Evolutionary conservation across 2,797 vertebrate genomes (phyloP).

Genomic region (Smutsia temminckii): DNA sequence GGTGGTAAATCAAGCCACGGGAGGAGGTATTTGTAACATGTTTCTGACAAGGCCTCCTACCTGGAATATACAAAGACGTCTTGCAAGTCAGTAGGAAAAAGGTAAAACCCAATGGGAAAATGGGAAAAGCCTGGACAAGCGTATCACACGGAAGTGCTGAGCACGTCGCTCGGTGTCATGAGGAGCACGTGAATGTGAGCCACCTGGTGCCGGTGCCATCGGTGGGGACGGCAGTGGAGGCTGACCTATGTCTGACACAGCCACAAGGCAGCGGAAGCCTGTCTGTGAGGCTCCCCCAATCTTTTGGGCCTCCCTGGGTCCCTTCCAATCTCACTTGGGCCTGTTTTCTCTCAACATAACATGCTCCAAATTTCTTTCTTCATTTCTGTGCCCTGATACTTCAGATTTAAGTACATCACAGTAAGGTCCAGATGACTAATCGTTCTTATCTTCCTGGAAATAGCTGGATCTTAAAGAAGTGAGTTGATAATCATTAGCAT

Average conservation of each 20-base stretch:
- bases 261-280: not conserved
- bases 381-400: not conserved
- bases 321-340: not conserved
- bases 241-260: not conserved
- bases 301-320: not conserved
- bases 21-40: not conserved
- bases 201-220: no score
- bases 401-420: not conserved
- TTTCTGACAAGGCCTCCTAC: not conserved
- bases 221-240: not conserved
- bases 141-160: not conserved
- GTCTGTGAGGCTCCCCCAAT: not conserved
- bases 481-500: not conserved
- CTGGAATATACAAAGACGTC: not conserved
- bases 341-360: slow-evolving; percentile 16
- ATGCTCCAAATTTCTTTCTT: slow-evolving; percentile 14
- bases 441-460: slow-evolving; percentile 22
- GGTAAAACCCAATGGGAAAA: not conserved
- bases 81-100: not conserved
- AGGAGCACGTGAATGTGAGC: not conserved
- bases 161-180: accelerated
- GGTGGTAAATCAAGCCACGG: not conserved
- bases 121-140: not conserved
- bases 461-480: slow-evolving; percentile 35
- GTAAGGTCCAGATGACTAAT: slow-evolving; percentile 27